Conservation (phyloP, 2,113 vertebrate genomes). For the Mugil cephalus region DNA sequence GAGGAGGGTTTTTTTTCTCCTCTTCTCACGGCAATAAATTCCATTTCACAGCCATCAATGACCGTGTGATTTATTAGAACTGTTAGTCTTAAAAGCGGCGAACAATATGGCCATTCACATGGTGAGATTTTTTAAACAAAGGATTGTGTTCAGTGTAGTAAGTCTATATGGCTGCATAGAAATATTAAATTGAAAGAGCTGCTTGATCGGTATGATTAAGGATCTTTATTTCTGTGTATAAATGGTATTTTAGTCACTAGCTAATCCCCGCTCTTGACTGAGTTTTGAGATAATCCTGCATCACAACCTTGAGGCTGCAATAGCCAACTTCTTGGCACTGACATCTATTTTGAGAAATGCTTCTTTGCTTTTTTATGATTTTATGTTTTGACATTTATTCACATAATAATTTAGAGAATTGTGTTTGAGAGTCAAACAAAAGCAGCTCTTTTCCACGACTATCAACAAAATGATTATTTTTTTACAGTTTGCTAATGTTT, state of each 20-base stretch:
- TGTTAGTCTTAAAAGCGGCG: background rate
- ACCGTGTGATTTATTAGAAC: background rate
- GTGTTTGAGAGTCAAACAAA: background rate
- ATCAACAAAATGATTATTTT: background rate
- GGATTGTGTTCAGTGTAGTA: background rate
- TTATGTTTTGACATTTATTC: too few relatives aligned
- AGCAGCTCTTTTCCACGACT: background rate
- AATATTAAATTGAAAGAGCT: conserved; percentile 2
- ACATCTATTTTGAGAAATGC: too few relatives aligned
- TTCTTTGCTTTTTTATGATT: too few relatives aligned
- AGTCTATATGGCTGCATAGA: background rate
- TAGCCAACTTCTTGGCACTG: too few relatives aligned
- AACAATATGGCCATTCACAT: background rate
- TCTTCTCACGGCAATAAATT: conserved; percentile 25
- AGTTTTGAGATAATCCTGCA: too few relatives aligned
- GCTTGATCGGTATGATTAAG: background rate
- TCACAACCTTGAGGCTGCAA: too few relatives aligned
- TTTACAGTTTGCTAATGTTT: background rate
- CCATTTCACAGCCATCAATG: conserved; percentile 8
- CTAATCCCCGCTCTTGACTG: too few relatives aligned
- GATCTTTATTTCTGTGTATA: background rate
- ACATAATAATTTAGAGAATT: too few relatives aligned
- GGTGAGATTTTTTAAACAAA: conserved; percentile 11
- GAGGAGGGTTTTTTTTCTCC: conserved; percentile 24
- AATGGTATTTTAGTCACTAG: too few relatives aligned